A percentile compares a stretch with the other conserved stretches of the same genome.
Evolutionary conservation across 2,888 invertebrate genomes (phyloP).

Genomic region (Diadegma fenestrale): DNA sequence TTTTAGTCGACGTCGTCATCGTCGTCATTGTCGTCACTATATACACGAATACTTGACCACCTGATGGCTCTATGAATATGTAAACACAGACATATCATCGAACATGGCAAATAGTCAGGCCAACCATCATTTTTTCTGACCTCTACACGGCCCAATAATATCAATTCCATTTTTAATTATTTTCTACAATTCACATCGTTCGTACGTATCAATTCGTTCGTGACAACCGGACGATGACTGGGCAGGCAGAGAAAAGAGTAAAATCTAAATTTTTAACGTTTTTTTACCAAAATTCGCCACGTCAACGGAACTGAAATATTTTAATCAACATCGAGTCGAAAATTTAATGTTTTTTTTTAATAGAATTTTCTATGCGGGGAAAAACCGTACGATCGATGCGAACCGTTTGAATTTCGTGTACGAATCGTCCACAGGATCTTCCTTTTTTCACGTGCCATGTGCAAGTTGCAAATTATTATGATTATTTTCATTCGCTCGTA

Average conservation of each 20-base stretch:
- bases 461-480: constrained; percentile 66
- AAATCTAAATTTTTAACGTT: too few relatives aligned
- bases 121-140: neutral
- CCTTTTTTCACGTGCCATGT: constrained; percentile 62
- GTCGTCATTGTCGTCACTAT: constrained; percentile 33
- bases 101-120: neutral
- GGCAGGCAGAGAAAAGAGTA: too few relatives aligned
- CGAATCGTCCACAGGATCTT: neutral
- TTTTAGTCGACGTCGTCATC: constrained; percentile 44
- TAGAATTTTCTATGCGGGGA: neutral
- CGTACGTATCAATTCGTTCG: too few relatives aligned
- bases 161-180: constrained; percentile 10
- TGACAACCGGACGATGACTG: too few relatives aligned
- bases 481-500: constrained; percentile 56
- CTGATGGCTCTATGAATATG: constrained; percentile 15
- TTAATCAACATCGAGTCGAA: too few relatives aligned
- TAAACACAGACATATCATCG: neutral
- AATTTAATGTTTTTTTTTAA: neutral
- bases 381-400: neutral
- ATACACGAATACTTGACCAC: constrained; percentile 14
- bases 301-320: neutral
- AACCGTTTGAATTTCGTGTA: neutral
- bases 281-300: neutral
- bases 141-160: neutral
- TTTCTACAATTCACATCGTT: constrained; percentile 16